Conservation (phyloP, 1,140 invertebrate species). For the Euwallacea similis region DNA sequence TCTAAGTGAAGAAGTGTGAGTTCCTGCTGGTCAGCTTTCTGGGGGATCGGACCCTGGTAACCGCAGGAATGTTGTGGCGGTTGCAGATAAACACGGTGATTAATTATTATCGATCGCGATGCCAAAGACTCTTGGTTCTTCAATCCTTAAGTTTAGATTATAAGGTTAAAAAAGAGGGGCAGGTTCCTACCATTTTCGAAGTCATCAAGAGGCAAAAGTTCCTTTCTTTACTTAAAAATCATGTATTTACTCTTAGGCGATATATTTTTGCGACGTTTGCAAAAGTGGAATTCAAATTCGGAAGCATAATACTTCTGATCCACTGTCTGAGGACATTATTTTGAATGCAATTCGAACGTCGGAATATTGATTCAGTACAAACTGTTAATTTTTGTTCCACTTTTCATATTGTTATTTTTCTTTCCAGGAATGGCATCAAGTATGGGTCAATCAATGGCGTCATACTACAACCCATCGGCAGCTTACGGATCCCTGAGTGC, state of each 20-base stretch:
- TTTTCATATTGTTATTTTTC: constrained; percentile 12
- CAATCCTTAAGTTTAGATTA: too few species aligned
- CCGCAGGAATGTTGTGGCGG: constrained; percentile 36
- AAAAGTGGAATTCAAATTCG: too few species aligned
- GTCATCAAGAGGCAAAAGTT: too few species aligned
- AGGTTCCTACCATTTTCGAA: too few species aligned
- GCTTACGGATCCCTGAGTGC: constrained; percentile 65
- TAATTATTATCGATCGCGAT: constrained; percentile 20
- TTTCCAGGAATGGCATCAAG: constrained; percentile 61
- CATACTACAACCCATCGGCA: constrained; percentile 65
- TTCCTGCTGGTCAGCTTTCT: constrained; percentile 34
- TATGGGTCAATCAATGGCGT: constrained; percentile 65
- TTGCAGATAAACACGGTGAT: constrained; percentile 26
- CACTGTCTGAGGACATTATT: background rate
- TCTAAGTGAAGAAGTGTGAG: constrained; percentile 37
- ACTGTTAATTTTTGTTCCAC: background rate
- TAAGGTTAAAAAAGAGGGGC: too few species aligned
- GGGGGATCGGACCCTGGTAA: constrained; percentile 28
- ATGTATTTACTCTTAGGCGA: too few species aligned
- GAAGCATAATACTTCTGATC: too few species aligned
- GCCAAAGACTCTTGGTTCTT: too few species aligned
- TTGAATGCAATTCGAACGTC: background rate
- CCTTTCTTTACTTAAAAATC: too few species aligned
- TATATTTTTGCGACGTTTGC: too few species aligned
- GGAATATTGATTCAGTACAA: background rate